Evolutionary conservation across 2,113 vertebrate species (phyloP).

Genomic region (Limnothrissa miodon): DNA sequence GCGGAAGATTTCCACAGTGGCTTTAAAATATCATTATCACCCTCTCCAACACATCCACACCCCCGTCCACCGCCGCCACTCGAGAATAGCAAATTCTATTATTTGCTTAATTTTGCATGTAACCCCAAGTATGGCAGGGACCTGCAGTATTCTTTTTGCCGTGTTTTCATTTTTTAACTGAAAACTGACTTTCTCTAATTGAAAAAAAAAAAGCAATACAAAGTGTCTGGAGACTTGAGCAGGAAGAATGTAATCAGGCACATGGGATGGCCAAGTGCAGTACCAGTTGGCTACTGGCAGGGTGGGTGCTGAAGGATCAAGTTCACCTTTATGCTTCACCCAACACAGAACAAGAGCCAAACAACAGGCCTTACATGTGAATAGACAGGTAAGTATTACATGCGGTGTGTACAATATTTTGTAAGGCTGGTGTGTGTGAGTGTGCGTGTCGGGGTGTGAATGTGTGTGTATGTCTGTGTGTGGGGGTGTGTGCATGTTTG

Average conservation of each 20-base stretch:
- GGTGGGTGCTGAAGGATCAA: neutral
- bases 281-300: constrained; percentile 7
- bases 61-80: constrained; percentile 53
- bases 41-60: constrained; percentile 60
- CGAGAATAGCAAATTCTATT: constrained; percentile 73
- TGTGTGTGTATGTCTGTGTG: too few relatives aligned
- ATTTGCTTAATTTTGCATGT: constrained; percentile 70
- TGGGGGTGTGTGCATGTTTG: too few relatives aligned
- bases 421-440: neutral
- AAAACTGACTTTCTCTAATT: constrained; percentile 12
- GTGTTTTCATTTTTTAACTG: neutral
- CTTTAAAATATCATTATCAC: constrained; percentile 77
- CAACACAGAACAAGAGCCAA: neutral
- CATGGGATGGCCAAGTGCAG: neutral
- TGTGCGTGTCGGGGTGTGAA: too few relatives aligned
- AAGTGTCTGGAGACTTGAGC: neutral
- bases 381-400: neutral
- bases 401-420: neutral
- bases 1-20: constrained; percentile 73
- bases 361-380: neutral
- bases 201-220: constrained; percentile 8
- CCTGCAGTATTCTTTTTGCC: constrained; percentile 36
- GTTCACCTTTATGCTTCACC: neutral
- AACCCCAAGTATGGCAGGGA: constrained; percentile 55
- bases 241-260: neutral